Conservation (phyloP, 2,888 invertebrate species). For the Cremastobaeus sp. region DNA sequence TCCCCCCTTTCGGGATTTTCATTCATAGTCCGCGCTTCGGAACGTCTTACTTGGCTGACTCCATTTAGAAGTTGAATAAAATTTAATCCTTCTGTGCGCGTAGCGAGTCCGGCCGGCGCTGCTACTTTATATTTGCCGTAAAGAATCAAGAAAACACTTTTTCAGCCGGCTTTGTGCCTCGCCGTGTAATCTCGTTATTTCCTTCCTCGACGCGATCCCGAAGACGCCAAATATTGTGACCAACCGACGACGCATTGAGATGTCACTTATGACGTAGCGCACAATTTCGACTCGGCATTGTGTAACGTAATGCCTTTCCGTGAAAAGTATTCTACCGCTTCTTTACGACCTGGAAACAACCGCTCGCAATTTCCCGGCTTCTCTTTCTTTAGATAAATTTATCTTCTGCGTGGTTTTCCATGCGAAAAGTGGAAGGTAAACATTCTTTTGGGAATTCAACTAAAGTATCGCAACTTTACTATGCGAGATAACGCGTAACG, state of each 20-base stretch:
- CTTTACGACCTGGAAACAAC: no score
- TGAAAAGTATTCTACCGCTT: no score
- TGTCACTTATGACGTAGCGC: slow-evolving; percentile 24
- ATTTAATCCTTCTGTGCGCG: slow-evolving; percentile 39
- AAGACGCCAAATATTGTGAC: slow-evolving; percentile 42
- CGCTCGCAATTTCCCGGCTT: no score
- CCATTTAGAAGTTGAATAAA: slow-evolving; percentile 46
- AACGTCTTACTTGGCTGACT: slow-evolving; percentile 49
- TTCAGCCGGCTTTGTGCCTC: slow-evolving; percentile 1
- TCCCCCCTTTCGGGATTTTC: slow-evolving; percentile 31
- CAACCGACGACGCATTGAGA: slow-evolving; percentile 22
- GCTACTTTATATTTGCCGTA: slow-evolving; percentile 28
- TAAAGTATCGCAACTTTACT: no score
- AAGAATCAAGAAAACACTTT: slow-evolving; percentile 36
- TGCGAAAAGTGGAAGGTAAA: no score
- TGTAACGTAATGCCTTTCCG: slow-evolving; percentile 18
- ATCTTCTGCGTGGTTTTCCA: no score
- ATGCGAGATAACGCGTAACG: no score
- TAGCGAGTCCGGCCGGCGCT: slow-evolving; percentile 5
- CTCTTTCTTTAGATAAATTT: no score
- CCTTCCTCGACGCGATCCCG: slow-evolving; percentile 1
- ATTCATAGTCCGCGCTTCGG: slow-evolving; percentile 41
- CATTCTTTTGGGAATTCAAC: no score
- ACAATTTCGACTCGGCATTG: slow-evolving; percentile 12
- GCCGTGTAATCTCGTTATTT: slow-evolving; percentile 40